Base-by-base conservation (phyloP, 2,113 vertebrate species). In the Solea solea region DNA sequence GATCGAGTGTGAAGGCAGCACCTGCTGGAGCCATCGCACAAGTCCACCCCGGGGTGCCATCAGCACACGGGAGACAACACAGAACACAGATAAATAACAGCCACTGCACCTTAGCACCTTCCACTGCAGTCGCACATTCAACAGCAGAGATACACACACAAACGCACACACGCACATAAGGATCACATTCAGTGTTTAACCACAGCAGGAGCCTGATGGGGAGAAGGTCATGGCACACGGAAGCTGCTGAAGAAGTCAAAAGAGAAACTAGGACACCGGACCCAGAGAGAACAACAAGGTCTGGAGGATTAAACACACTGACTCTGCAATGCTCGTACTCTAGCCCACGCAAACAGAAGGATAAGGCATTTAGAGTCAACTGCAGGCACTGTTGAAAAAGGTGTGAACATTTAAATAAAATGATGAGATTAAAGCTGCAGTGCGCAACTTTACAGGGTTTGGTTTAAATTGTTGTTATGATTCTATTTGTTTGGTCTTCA, bases 1-100 rank as follows among this genome's bases (percentile, higher is more conserved):
- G 62, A 64, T 87, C 55, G 45, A 88, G 86, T 68, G 74, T 5
- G 74, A 86, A 40, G 71, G 81, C 75, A 78, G 63, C 78, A 79
- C 61, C 76, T 80, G 78, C 86, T 81, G 90, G 44, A 84, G 79
- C 64, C 64, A 79, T 85, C 69, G 51, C 75, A 88, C 53, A 84
- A 73, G 60, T 89, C 91, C 89, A 86, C 59, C 80, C 82, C 65
- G 56, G 64, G 64, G 70, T 80, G 86, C 72, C 85, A 85, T 54
- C 88, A 85, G 71, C 79, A 80, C 80, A 80, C 60, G 21, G 72
- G 77, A 90, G 75, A 91, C 84, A 88, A 83, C 64, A 86, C 84
- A 91, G 56, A 82, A 76, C 56, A 90, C 69, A 88, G 81, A 88
- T 91, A 82, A 90, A 80, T 64, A 42, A 78, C 78, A 78, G 61